Evolutionary conservation across 2,113 vertebrate species (phyloP), one percentile per base, ranked within the genome.

Genomic region (Bos taurus): DNA sequence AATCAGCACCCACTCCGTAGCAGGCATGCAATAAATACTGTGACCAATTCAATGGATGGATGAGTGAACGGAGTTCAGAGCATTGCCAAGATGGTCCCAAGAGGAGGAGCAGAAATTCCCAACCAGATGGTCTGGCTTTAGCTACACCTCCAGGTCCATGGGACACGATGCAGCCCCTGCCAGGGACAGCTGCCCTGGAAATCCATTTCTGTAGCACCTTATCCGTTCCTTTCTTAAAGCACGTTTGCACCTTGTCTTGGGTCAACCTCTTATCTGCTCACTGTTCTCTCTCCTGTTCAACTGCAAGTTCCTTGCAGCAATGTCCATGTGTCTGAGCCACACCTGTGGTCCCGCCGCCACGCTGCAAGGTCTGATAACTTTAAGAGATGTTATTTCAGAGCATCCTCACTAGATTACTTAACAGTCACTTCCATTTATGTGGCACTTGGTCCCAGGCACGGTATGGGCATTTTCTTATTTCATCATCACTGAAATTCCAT

Each of bases 1-100:
- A 3, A 1, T 4, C 4, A 36, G 33, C 6, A 13, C 12, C 25
- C 5, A 16, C 2, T 4, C n/a, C 16, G 1, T 0, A 16, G 15
- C 6, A 21, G 30, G 19, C 25, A 10, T 1, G 2, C 7, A 4
- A 0, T 16, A n/a, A 15, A 46, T 15, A 15, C 57, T 2, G 43
- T 19, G 11, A 74, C 16, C 6, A 30, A 23, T 5, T 46, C 15
- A 26, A 2, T 3, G 60, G 64, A 7, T 4, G 6, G 21, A 36
- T 13, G 94, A 33, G 7, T 11, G 33, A 33, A 52, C 0, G 28
- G 59, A 19, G 46, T n/a, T 85, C 48, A 7, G 12, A 10, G 17
- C 19, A 2, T 8, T 19, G 28, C 56, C 87, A 57, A 26, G 48
- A 21, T 0, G 8, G 87, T 11, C 57, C 56, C 33, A 19, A 30